These are phyloP conservation scores for Exaiptasia diaphana DNA, from an alignment of 64 coral and sea anemone genomes.

Conservation along the genomic window DNA sequence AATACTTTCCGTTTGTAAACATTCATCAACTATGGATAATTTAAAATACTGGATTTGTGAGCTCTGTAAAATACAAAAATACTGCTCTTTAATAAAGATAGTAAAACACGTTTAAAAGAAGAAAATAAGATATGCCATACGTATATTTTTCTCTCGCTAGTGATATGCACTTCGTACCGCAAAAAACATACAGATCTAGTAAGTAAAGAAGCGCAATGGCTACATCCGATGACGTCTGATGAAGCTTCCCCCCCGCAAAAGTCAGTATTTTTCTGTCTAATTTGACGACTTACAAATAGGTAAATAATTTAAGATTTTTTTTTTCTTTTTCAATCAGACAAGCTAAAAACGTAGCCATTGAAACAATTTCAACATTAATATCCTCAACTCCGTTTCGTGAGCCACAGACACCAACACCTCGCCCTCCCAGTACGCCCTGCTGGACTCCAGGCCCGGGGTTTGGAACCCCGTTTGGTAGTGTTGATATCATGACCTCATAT, in stretches of 20 bases:
- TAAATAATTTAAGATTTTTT: not conserved
- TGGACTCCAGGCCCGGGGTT: not conserved
- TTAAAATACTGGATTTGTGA: not conserved
- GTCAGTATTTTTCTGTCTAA: not conserved
- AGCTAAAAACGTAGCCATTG: not conserved
- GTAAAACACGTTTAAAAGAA: not conserved
- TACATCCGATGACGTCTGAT: too few species aligned
- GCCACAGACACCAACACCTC: not conserved
- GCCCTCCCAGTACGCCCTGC: not conserved
- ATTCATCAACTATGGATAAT: not conserved
- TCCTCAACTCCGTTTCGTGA: too few species aligned
- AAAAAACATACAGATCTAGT: not conserved
- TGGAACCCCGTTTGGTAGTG: not conserved
- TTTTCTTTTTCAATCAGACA: not conserved
- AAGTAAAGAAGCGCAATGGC: too few species aligned
- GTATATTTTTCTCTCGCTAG: not conserved
- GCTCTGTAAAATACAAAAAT: not conserved
- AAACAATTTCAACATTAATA: not conserved
- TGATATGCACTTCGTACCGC: not conserved
- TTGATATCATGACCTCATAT: not conserved
- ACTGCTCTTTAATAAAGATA: not conserved
- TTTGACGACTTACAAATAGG: not conserved
- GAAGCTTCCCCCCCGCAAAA: not conserved
- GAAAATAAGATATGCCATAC: not conserved
- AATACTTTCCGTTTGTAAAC: not conserved